Conservation (phyloP, 1,140 invertebrate genomes). For the Trichomalopsis sarcophagae region DNA sequence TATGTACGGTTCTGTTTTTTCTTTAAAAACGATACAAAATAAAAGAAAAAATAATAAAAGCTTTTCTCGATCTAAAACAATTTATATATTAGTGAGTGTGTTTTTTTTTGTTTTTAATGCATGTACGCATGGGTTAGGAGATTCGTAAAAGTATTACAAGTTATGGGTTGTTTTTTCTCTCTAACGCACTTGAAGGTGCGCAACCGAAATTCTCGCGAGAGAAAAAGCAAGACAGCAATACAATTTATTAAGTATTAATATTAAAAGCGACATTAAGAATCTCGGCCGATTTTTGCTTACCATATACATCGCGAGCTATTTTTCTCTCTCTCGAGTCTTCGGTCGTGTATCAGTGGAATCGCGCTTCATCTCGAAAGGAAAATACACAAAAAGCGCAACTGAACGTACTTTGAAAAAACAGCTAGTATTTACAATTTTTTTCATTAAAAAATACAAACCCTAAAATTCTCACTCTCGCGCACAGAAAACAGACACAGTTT, state of each 20-base stretch:
- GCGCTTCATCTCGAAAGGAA: not conserved
- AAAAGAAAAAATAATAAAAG: constrained; percentile 10
- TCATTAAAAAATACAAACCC: constrained; percentile 43
- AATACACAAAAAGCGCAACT: constrained; percentile 15
- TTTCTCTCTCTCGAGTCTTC: not conserved
- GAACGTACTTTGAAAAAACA: constrained; percentile 13
- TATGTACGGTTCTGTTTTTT: not conserved
- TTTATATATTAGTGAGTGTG: constrained; percentile 29
- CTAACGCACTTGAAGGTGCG: not conserved
- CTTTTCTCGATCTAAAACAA: constrained; percentile 32
- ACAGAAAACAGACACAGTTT: not conserved
- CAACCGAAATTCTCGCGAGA: not conserved
- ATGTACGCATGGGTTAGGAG: constrained; percentile 6
- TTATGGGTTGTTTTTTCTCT: not conserved
- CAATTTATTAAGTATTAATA: not conserved
- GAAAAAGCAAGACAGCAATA: not conserved
- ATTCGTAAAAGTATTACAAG: constrained; percentile 37
- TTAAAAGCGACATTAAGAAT: constrained; percentile 7
- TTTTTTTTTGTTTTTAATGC: not conserved
- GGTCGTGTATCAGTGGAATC: not conserved
- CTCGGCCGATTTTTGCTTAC: not conserved
- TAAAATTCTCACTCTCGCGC: not conserved
- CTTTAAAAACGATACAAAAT: constrained; percentile 32
- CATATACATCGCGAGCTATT: not conserved
- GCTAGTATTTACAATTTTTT: constrained; percentile 40